Evolutionary conservation across 2,888 invertebrate species (phyloP).

Genomic region (Oscheius sp.): DNA sequence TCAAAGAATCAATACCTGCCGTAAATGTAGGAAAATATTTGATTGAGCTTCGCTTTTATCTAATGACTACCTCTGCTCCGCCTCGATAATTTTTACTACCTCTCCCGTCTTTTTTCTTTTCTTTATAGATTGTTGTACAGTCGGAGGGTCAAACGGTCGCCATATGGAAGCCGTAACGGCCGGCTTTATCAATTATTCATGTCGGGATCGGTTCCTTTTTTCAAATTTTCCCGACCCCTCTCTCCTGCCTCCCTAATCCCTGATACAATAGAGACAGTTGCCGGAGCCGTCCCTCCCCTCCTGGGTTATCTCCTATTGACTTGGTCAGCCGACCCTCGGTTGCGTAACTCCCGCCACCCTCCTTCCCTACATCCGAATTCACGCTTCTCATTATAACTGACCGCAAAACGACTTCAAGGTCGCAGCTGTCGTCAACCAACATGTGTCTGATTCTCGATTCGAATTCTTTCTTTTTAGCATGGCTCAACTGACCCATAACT

Average conservation of each 20-base stretch:
- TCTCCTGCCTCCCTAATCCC: background rate
- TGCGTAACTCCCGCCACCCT: slow-evolving; percentile 17
- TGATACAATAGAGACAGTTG: background rate
- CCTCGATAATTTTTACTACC: no score
- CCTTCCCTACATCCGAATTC: background rate
- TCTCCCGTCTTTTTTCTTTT: background rate
- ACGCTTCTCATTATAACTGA: slow-evolving; percentile 16
- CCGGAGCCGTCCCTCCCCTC: background rate
- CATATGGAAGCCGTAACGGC: slow-evolving; percentile 23
- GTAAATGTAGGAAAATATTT: background rate
- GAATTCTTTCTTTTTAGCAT: slow-evolving; percentile 3
- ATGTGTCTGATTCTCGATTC: slow-evolving; percentile 21
- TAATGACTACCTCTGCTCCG: background rate
- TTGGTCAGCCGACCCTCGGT: no score
- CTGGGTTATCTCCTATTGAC: slow-evolving; percentile 7
- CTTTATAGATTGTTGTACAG: background rate
- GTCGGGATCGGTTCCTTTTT: slow-evolving; percentile 7
- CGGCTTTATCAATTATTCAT: no score
- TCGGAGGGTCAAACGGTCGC: no score
- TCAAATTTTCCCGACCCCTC: background rate
- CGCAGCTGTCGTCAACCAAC: slow-evolving; percentile 27
- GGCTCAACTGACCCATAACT: slow-evolving; percentile 16
- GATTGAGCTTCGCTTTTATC: background rate
- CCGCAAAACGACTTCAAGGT: slow-evolving; percentile 19
- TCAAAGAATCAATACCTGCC: background rate